These are phyloP conservation scores for Uloborus diversus DNA, from an alignment of 1,140 invertebrate genomes.

Conservation along the genomic window DNA sequence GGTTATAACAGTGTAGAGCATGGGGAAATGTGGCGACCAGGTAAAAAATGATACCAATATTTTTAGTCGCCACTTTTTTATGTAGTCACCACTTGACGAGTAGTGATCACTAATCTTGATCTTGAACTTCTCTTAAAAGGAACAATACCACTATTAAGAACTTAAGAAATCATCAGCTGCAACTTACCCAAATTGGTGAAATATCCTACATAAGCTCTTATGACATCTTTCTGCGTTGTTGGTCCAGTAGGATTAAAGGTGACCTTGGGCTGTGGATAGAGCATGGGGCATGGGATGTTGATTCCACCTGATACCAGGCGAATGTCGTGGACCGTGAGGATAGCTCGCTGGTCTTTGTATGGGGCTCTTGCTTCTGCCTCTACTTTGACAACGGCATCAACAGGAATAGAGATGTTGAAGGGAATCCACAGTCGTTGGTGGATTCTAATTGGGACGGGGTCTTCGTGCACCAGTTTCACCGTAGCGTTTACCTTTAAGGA, in stretches of 20 bases:
- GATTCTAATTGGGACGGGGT: constrained; percentile 41
- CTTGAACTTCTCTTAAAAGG: no score
- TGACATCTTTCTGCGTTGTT: constrained; percentile 55
- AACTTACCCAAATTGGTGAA: constrained; percentile 58
- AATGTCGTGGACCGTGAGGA: constrained; percentile 56
- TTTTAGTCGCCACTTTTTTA: no score
- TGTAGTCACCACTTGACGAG: no score
- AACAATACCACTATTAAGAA: neutral
- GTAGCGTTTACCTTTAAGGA: constrained; percentile 33
- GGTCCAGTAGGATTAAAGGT: constrained; percentile 43
- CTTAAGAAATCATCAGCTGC: neutral
- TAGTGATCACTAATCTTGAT: no score
- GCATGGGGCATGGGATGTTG: constrained; percentile 58
- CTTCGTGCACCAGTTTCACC: constrained; percentile 24
- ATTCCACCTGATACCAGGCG: constrained; percentile 53
- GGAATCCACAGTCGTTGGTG: constrained; percentile 58
- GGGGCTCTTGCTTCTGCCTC: constrained; percentile 33
- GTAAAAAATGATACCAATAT: no score
- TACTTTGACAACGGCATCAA: constrained; percentile 49
- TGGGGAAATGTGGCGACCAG: no score
- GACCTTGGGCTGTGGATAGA: constrained; percentile 23
- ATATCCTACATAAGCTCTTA: constrained; percentile 56
- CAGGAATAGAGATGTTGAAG: constrained; percentile 58
- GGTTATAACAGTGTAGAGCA: no score
- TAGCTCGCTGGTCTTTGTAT: constrained; percentile 53